A percentile compares a stretch with the other conserved stretches of the same genome.
Evolutionary conservation across 1,140 invertebrate species (phyloP).

Genomic region (Polyergus mexicanus): DNA sequence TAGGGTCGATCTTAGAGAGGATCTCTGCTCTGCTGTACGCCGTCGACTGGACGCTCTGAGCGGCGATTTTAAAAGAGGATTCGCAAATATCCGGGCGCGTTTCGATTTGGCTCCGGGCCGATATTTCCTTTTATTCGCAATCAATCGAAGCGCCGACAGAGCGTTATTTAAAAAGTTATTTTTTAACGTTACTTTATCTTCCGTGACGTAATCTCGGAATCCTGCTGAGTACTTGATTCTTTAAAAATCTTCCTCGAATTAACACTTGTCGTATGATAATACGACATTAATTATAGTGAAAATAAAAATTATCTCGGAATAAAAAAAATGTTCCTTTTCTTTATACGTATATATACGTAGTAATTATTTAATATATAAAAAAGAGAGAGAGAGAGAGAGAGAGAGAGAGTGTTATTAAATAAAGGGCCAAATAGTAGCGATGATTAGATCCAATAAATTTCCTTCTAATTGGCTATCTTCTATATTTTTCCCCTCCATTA

Average conservation of each 20-base stretch:
- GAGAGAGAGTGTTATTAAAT: conserved; percentile 4
- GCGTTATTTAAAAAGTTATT: conserved; percentile 16
- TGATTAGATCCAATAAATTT: conserved; percentile 43
- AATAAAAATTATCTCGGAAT: neutral
- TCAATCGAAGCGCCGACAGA: neutral
- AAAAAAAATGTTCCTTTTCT: neutral
- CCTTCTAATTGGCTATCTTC: conserved; percentile 30
- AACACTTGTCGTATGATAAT: conserved; percentile 1
- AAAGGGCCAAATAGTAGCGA: neutral
- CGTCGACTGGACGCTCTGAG: neutral
- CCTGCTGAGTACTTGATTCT: neutral
- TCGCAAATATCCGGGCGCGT: conserved; percentile 40
- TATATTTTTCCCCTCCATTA: conserved; percentile 6
- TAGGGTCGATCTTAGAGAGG: conserved; percentile 29
- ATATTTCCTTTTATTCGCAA: neutral
- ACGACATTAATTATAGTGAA: neutral
- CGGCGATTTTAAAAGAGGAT: conserved; percentile 44
- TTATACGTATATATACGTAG: neutral
- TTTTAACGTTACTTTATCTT: conserved; percentile 21
- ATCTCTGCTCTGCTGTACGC: neutral
- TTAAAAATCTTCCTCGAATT: neutral
- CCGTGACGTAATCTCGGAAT: neutral
- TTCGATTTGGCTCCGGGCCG: neutral
- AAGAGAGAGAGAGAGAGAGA: no score
- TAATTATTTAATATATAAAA: neutral